Percentiles rank a stretch among this genome's conserved stretches.
Evolutionary conservation across 2,888 invertebrate genomes (phyloP).

Genomic region (Morpho deidamia): DNA sequence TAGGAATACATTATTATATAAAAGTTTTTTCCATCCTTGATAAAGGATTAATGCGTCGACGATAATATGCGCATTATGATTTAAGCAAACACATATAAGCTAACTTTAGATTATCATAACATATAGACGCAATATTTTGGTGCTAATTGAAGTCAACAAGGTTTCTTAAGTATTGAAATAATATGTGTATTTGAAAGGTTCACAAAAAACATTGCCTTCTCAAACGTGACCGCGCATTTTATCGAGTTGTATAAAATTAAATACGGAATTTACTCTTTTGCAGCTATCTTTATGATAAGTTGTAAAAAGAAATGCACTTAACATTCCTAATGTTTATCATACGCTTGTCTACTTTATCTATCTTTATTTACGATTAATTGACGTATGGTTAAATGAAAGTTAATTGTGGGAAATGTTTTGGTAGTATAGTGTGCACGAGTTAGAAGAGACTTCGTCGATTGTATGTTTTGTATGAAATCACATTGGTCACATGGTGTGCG

Average conservation of each 20-base stretch:
- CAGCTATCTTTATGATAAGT: conserved; percentile 8
- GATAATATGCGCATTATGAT: background rate
- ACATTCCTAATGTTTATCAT: conserved; percentile 1
- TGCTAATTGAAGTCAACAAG: conserved; percentile 15
- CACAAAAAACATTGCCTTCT: background rate
- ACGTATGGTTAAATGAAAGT: background rate
- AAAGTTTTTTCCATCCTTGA: background rate
- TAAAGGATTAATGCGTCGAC: background rate
- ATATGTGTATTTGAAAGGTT: conserved; percentile 1
- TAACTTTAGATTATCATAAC: background rate
- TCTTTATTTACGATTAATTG: conserved; percentile 4
- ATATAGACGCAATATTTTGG: background rate
- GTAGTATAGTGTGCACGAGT: background rate
- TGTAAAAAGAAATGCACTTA: conserved; percentile 15
- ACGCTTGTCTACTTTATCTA: conserved; percentile 1
- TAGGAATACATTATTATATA: background rate
- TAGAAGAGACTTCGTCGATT: background rate
- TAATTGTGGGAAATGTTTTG: background rate
- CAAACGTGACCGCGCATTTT: conserved; percentile 3
- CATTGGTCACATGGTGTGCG: no score
- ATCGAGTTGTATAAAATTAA: conserved; percentile 8
- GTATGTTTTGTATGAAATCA: no score
- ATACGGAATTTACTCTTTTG: conserved; percentile 7
- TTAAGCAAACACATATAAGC: conserved; percentile 1
- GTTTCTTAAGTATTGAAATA: background rate